A percentile compares a stretch with the other conserved stretches of the same genome.
These are phyloP conservation scores for Eidolon dupreanum DNA, from an alignment of 2,797 vertebrate genomes.

Conservation along the genomic window DNA sequence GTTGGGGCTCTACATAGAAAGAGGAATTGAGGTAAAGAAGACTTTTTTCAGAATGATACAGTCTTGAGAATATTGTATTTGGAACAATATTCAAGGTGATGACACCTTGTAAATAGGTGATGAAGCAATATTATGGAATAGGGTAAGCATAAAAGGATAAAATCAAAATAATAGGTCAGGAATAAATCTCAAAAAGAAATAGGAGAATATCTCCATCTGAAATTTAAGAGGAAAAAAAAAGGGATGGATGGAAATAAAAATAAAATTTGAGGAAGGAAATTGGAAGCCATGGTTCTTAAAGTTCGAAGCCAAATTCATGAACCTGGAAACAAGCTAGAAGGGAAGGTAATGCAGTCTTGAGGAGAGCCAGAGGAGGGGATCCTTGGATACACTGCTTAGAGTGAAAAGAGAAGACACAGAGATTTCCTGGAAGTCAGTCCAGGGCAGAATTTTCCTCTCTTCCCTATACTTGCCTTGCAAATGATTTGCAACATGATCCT, in stretches of 20 bases:
- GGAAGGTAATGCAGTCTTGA: not conserved
- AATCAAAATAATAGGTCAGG: not conserved
- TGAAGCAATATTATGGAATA: not conserved
- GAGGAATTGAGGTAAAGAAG: not conserved
- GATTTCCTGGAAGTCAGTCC: not conserved
- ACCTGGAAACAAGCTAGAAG: not conserved
- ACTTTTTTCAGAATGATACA: not conserved
- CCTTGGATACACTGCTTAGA: not conserved
- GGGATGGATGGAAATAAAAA: not conserved
- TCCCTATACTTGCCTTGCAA: not conserved
- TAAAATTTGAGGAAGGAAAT: not conserved
- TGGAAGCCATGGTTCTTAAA: not conserved
- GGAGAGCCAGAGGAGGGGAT: not conserved
- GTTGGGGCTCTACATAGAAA: not conserved
- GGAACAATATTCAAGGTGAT: too few relatives aligned
- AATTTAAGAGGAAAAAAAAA: not conserved
- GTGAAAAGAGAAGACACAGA: not conserved
- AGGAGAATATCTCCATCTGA: not conserved
- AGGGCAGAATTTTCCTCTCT: not conserved
- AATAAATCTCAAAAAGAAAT: not conserved
- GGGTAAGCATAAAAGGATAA: not conserved
- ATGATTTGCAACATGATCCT: not conserved
- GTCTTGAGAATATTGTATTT: not conserved
- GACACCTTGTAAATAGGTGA: not conserved
- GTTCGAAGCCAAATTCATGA: not conserved